Conservation (phyloP, 2,113 vertebrate genomes). For the Sylvia atricapilla region DNA sequence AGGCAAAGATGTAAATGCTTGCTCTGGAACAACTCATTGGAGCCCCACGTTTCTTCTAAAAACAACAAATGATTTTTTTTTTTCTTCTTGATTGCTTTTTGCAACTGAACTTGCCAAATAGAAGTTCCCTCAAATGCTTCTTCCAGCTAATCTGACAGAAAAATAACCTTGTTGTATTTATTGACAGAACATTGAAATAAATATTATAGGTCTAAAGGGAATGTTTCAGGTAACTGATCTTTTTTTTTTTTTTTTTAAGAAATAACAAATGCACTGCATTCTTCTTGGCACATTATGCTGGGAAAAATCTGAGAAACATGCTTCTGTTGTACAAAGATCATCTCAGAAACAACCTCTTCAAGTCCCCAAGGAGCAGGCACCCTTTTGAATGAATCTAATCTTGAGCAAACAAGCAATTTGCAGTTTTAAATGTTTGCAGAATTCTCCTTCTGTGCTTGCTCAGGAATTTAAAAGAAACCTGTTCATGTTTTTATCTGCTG, state of each 20-base stretch:
- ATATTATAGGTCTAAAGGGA: slow-evolving; percentile 85
- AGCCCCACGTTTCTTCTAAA: slow-evolving; percentile 39
- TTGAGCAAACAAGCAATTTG: slow-evolving; percentile 92
- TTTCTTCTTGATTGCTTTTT: slow-evolving; percentile 78
- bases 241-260: slow-evolving; percentile 69
- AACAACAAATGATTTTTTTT: slow-evolving; percentile 63
- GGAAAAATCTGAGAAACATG: slow-evolving; percentile 91
- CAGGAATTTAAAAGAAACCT: slow-evolving; percentile 78
- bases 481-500: background rate
- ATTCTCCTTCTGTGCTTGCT: slow-evolving; percentile 80
- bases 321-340: slow-evolving; percentile 85
- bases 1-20: background rate
- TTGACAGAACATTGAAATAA: slow-evolving; percentile 94
- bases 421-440: slow-evolving; percentile 93
- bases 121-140: slow-evolving; percentile 86
- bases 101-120: slow-evolving; percentile 85
- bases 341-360: slow-evolving; percentile 76
- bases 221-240: slow-evolving; percentile 84
- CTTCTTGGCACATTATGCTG: slow-evolving; percentile 87
- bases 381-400: slow-evolving; percentile 87
- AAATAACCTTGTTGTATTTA: slow-evolving; percentile 93
- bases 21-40: slow-evolving; percentile 31
- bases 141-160: slow-evolving; percentile 84
- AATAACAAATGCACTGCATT: slow-evolving; percentile 80
- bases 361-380: slow-evolving; percentile 77